phyloP scores from a whole-genome alignment of 2,113 vertebrate species.

The Leptosomus discolor region DNA sequence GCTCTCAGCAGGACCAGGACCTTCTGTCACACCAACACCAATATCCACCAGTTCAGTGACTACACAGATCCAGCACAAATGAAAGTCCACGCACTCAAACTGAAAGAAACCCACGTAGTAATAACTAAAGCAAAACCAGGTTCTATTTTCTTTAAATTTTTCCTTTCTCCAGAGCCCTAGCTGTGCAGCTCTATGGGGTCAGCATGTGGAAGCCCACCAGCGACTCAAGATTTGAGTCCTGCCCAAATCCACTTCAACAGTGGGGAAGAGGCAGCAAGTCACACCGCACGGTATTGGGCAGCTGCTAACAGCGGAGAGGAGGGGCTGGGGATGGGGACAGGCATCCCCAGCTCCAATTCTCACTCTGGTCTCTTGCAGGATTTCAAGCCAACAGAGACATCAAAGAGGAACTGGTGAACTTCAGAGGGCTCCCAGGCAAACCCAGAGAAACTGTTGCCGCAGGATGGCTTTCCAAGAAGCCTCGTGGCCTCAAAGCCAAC shows the following conservation, averaged over 20 bases:
- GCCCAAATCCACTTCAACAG: background rate
- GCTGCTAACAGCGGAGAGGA: background rate
- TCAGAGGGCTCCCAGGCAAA: background rate
- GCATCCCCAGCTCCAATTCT: background rate
- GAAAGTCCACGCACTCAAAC: background rate
- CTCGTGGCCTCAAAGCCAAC: background rate
- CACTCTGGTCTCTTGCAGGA: background rate
- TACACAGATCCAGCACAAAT: background rate
- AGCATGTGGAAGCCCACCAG: background rate
- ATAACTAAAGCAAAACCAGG: background rate
- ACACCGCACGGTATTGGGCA: rapidly evolving
- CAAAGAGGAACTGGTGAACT: background rate
- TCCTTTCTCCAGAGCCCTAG: background rate
- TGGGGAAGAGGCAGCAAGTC: background rate
- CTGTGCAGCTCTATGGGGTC: background rate
- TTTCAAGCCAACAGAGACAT: background rate
- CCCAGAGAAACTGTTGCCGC: rapidly evolving
- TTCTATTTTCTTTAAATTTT: background rate
- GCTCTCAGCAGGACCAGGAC: background rate
- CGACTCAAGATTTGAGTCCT: background rate
- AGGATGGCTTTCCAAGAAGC: background rate
- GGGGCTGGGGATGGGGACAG: background rate
- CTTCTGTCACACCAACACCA: background rate
- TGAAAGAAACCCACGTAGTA: background rate
- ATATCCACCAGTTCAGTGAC: background rate